Base-by-base conservation (phyloP, 2,888 invertebrate genomes). In the Pinctada fucata region DNA sequence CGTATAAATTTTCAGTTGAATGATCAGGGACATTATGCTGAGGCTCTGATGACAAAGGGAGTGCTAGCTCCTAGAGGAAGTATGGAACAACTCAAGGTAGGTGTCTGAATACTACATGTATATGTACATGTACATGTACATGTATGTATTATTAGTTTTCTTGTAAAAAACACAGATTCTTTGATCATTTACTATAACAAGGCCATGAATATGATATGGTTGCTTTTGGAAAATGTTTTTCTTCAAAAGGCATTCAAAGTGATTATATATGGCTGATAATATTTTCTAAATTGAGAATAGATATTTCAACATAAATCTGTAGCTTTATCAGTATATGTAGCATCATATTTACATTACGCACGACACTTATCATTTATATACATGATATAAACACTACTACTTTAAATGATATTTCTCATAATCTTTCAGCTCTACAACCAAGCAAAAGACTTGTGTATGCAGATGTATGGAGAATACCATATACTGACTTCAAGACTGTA, bases 11-110 rank as follows among this genome's bases (percentile, higher is more conserved):
- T 75, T 64, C 70, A 76, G 90, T 77, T 91, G 75, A 90, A 90
- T 84, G 91, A 91, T 79, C 87, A 88, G 82, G 91, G 91, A 50
- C 91, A 92, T 77, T 91, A 91, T 83, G 91, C 92, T 16, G 92
- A 92, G 72, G 91, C 92, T 45, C 80, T 91, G 81, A 92, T 92
- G 92, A 92, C 92, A 1, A 92, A 92, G 83, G 92, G 91, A 65
- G 92, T 92, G 6, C 86, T 92, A 31, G 91, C 91, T 45, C 87
- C 87, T 0, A 80, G 91, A 47, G 91, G 91, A 16, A 90, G 91
- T 80, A 90, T 88, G 89, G 91, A 91, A 79, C 91, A 91, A 72
- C 81, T 91, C n/a, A 90, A 91, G 90, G 91, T 90, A 81, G 70
- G 51, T 47, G 13, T 58, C 31, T 31, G 31, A 31, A 31, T 31